These are phyloP conservation scores for Characodon lateralis DNA, from an alignment of 2,797 vertebrate genomes.

Conservation along the genomic window DNA sequence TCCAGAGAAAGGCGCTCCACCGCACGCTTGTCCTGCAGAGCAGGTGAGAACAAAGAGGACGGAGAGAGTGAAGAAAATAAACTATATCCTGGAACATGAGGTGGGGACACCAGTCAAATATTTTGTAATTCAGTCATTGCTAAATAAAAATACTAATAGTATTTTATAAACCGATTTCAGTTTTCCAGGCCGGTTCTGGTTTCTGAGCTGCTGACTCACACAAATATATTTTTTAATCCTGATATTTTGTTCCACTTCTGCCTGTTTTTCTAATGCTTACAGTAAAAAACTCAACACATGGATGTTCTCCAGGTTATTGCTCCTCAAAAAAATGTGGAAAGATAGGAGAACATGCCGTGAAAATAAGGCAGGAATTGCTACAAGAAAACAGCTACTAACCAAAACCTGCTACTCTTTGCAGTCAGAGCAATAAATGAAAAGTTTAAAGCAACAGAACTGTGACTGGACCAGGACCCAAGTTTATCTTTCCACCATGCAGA, in stretches of 20 bases:
- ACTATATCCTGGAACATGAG: not conserved
- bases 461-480: not conserved
- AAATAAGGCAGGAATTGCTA: not conserved
- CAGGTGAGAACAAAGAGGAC: not conserved
- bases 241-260: not conserved
- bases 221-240: not conserved
- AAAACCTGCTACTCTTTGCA: not conserved
- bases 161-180: not conserved
- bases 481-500: not conserved
- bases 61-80: not conserved
- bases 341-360: not conserved
- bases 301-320: no score
- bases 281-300: not conserved
- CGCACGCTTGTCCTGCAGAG: conserved; percentile 80
- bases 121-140: not conserved
- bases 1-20: conserved; percentile 82
- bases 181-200: not conserved
- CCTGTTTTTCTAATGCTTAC: not conserved
- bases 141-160: not conserved
- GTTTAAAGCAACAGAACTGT: not conserved
- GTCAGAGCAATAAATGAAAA: not conserved
- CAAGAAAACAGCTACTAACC: not conserved
- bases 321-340: not conserved
- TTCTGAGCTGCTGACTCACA: not conserved
- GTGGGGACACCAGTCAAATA: not conserved